These are phyloP conservation scores for Meteorus sp. DNA, from an alignment of 1,140 invertebrate genomes.

Conservation along the genomic window DNA sequence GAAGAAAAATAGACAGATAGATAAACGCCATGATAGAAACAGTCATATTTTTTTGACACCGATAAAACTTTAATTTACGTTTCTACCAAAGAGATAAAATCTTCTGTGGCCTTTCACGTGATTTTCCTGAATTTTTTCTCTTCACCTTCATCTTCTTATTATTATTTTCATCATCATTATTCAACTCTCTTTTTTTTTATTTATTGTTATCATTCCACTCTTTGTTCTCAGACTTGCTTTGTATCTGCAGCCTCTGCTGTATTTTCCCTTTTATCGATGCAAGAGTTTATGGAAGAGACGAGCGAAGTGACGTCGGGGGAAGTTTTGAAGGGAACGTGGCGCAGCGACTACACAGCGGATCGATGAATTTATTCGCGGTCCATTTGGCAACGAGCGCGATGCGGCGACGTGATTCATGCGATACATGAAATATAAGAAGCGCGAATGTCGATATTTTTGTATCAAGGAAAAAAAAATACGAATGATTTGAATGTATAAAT, in stretches of 20 bases:
- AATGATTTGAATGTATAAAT: no score
- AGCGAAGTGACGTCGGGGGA: neutral
- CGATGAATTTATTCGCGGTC: constrained; percentile 29
- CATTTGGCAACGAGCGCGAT: constrained; percentile 24
- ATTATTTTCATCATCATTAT: neutral
- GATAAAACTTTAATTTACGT: constrained; percentile 22
- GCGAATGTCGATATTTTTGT: neutral
- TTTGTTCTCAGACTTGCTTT: neutral
- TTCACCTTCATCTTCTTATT: neutral
- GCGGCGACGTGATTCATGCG: constrained; percentile 25
- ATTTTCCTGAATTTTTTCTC: constrained; percentile 7
- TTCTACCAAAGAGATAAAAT: neutral
- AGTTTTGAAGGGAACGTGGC: no score
- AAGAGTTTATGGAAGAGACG: neutral
- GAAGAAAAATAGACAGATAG: no score
- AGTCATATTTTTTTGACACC: constrained; percentile 16
- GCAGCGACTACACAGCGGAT: no score
- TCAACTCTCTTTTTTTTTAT: neutral
- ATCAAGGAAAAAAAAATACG: neutral
- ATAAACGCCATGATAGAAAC: constrained; percentile 8
- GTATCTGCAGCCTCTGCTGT: no score
- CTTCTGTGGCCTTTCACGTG: no score
- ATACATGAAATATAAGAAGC: constrained; percentile 19
- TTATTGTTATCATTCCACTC: neutral
- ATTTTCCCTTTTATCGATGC: neutral